Conservation (phyloP, 2,797 vertebrate genomes). For the Oryzias dopingdopingensis region DNA sequence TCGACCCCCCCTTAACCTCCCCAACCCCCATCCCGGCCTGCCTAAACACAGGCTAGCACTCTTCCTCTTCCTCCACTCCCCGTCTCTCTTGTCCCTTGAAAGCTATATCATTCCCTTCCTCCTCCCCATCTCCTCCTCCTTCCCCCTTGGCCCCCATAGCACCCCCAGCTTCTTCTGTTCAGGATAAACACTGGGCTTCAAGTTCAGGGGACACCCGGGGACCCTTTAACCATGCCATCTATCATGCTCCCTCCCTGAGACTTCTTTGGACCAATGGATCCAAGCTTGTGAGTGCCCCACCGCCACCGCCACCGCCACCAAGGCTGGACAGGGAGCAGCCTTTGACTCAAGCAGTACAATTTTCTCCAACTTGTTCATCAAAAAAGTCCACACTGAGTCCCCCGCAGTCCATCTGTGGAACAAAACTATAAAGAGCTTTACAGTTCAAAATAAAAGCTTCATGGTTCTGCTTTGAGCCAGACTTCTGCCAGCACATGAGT, state of each 20-base stretch:
- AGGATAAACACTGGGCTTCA: slow-evolving; percentile 99
- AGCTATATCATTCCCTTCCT: slow-evolving; percentile 71
- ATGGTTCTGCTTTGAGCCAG: no score
- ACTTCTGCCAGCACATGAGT: no score
- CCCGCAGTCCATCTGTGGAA: no score
- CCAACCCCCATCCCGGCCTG: slow-evolving; percentile 70
- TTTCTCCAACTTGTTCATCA: no score
- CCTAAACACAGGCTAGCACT: slow-evolving; percentile 66
- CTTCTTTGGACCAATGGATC: slow-evolving; percentile 59
- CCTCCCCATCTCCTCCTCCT: slow-evolving; percentile 25
- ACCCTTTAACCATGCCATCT: slow-evolving; percentile 87
- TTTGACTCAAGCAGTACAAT: no score
- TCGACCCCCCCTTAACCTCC: slow-evolving; percentile 70
- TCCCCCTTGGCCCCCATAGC: slow-evolving; percentile 75
- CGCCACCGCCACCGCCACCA: no score
- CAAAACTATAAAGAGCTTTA: no score
- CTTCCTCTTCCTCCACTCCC: slow-evolving; percentile 42
- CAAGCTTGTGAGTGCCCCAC: slow-evolving; percentile 14
- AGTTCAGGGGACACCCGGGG: slow-evolving; percentile 99
- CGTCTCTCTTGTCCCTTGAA: slow-evolving; percentile 60
- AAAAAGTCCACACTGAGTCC: no score
- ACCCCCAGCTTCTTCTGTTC: slow-evolving; percentile 92
- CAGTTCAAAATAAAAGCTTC: no score
- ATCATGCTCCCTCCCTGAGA: slow-evolving; percentile 80
- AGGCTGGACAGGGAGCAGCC: no score